Evolutionary conservation across 2,888 invertebrate species (phyloP).

Genomic region (Anorthoa munda): DNA sequence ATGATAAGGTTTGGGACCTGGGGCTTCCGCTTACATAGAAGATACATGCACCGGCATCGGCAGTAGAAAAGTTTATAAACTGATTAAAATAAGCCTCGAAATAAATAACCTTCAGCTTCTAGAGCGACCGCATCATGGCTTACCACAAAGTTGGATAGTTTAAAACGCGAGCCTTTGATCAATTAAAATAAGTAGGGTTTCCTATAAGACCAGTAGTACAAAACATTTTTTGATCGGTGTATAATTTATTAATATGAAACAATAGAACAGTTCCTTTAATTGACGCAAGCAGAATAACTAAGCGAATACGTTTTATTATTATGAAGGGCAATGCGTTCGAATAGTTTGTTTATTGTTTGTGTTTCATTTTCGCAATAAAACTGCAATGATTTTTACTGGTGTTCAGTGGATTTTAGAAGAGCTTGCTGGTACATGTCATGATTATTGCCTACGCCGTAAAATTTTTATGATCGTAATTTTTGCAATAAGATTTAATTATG

Average conservation of each 20-base stretch:
- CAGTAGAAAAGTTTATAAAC: too few species aligned
- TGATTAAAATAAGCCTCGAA: too few species aligned
- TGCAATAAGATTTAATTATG: neutral
- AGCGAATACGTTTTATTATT: slow-evolving; percentile 27
- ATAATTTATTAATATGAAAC: slow-evolving; percentile 43
- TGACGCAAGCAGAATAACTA: slow-evolving; percentile 44
- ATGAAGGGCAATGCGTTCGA: slow-evolving; percentile 42
- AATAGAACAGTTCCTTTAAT: slow-evolving; percentile 25
- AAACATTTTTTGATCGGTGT: slow-evolving; percentile 37
- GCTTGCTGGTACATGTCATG: neutral
- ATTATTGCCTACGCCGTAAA: neutral
- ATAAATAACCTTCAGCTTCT: too few species aligned
- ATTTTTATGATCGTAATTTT: neutral
- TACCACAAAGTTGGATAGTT: too few species aligned
- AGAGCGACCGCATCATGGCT: too few species aligned
- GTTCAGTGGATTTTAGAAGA: slow-evolving; percentile 2
- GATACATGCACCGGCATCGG: too few species aligned
- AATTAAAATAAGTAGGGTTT: neutral
- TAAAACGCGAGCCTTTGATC: too few species aligned
- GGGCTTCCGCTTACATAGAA: too few species aligned
- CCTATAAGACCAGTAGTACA: neutral
- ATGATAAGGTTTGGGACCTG: too few species aligned
- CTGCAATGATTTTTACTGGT: neutral
- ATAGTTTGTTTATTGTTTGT: slow-evolving; percentile 30
- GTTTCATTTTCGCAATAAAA: slow-evolving; percentile 1